Conservation (phyloP, 2,888 invertebrate genomes). For the Epicampocera succincta region DNA sequence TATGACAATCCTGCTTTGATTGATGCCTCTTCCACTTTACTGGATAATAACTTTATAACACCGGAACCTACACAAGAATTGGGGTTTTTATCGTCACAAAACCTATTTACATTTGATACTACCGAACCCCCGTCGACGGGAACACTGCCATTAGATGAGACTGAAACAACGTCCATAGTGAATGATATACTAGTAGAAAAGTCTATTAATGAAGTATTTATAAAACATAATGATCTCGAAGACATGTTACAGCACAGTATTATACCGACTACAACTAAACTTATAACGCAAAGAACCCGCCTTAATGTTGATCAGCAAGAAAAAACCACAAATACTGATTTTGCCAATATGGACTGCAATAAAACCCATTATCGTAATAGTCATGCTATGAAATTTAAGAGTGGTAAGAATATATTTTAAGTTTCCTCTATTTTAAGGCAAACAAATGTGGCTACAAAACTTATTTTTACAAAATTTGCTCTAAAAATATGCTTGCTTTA, state of each 20-base stretch:
- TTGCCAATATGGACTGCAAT: slow-evolving; percentile 9
- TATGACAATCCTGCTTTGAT: slow-evolving; percentile 59
- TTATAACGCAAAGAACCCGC: slow-evolving; percentile 23
- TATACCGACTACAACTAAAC: slow-evolving; percentile 66
- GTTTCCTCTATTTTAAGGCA: too few species aligned
- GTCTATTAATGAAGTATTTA: not conserved
- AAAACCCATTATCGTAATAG: not conserved
- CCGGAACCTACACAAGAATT: slow-evolving; percentile 51
- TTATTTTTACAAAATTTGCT: too few species aligned
- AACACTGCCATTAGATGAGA: slow-evolving; percentile 63
- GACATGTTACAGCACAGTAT: slow-evolving; percentile 70
- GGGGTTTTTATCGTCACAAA: slow-evolving; percentile 54
- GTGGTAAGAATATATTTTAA: slow-evolving; percentile 26
- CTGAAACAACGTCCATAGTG: slow-evolving; percentile 57
- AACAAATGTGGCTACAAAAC: too few species aligned
- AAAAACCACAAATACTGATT: not conserved
- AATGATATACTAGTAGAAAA: slow-evolving; percentile 39
- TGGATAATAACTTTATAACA: slow-evolving; percentile 59
- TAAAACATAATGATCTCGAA: slow-evolving; percentile 68
- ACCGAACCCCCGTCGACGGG: slow-evolving; percentile 56
- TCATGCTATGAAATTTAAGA: slow-evolving; percentile 15
- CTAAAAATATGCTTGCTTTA: too few species aligned
- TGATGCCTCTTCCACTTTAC: slow-evolving; percentile 56
- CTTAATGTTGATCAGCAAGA: not conserved
- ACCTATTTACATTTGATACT: slow-evolving; percentile 66